These are phyloP conservation scores for Antheraea assamensis DNA, from an alignment of 2,888 invertebrate species.

Conservation along the genomic window DNA sequence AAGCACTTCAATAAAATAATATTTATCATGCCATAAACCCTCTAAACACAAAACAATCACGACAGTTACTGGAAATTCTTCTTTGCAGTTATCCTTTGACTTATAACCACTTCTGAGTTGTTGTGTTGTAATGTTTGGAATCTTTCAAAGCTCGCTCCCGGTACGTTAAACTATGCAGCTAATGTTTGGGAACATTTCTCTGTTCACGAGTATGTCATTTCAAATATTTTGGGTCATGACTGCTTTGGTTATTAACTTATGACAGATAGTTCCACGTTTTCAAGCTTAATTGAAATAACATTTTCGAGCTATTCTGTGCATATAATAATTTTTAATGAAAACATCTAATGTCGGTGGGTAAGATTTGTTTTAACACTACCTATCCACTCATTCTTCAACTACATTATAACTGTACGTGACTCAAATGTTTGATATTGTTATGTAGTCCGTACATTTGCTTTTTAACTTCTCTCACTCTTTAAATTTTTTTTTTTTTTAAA, in stretches of 20 bases:
- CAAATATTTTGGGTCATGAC: constrained; percentile 38
- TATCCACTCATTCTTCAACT: too few species aligned
- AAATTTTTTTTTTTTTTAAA: not conserved
- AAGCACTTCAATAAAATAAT: not conserved
- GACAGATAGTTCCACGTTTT: constrained; percentile 17
- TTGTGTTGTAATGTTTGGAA: constrained; percentile 50
- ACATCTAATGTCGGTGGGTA: too few species aligned
- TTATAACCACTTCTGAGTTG: not conserved
- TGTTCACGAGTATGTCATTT: constrained; percentile 49
- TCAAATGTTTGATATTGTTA: too few species aligned
- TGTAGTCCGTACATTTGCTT: not conserved
- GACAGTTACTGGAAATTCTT: not conserved
- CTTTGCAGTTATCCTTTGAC: not conserved
- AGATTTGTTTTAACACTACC: too few species aligned
- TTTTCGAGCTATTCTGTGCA: not conserved
- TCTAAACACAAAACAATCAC: not conserved
- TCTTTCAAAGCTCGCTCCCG: constrained; percentile 48
- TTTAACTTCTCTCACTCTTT: not conserved
- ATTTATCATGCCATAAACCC: not conserved
- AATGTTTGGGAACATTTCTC: constrained; percentile 47
- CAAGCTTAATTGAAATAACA: not conserved
- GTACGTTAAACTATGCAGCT: constrained; percentile 38
- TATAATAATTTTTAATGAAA: not conserved
- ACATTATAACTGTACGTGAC: not conserved
- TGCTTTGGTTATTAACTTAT: constrained; percentile 36